phyloP scores from a whole-genome alignment of 2,797 vertebrate genomes.

The Hydrophis major region DNA sequence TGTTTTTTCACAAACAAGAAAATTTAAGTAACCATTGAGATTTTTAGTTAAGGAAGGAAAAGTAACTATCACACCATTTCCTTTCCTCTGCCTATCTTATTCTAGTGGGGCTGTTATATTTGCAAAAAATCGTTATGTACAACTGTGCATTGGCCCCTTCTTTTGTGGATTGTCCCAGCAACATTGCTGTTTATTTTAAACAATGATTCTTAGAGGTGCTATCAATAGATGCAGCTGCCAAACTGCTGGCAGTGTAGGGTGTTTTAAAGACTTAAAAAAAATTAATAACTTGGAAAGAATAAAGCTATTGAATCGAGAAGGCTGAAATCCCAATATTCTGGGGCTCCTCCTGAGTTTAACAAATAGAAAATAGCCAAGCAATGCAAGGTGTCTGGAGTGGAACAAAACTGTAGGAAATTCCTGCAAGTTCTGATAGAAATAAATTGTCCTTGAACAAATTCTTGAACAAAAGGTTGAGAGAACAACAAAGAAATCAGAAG shows the following conservation, averaged over 20 bases:
- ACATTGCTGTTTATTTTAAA: not conserved
- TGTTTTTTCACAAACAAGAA: not conserved
- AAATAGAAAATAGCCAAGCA: conserved; percentile 1
- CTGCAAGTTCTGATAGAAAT: not conserved
- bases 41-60: not conserved
- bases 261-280: not conserved
- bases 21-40: conserved; percentile 1
- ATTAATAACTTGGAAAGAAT: not conserved
- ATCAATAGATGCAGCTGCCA: not conserved
- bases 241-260: not conserved
- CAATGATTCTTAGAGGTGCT: not conserved
- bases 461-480: conserved; percentile 3
- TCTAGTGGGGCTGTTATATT: not conserved
- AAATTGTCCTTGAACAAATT: conserved; percentile 19
- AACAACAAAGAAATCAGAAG: not conserved
- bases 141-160: conserved; percentile 8
- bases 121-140: not conserved
- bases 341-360: conserved; percentile 1
- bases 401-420: not conserved
- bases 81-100: not conserved
- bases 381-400: not conserved
- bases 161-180: not conserved
- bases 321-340: not conserved
- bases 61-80: not conserved
- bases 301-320: not conserved